Conservation (phyloP, 2,888 invertebrate species). For the Apotomis betuletana region DNA sequence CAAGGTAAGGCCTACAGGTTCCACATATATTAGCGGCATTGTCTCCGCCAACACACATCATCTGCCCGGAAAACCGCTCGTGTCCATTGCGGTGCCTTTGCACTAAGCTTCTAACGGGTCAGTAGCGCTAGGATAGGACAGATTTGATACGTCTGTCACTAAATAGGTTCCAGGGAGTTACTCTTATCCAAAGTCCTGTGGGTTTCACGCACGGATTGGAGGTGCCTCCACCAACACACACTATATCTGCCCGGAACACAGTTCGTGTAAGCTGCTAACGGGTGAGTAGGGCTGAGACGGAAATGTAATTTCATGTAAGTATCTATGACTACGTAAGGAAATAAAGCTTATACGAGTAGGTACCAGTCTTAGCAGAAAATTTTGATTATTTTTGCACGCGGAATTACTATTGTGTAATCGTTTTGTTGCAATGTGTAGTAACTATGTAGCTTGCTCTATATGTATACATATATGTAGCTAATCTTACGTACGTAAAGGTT, state of each 20-base stretch:
- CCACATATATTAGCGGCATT: slow-evolving; percentile 69
- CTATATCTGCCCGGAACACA: slow-evolving; percentile 51
- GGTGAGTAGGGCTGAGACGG: not conserved
- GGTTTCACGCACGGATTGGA: slow-evolving; percentile 68
- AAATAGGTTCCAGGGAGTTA: not conserved
- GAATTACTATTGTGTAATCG: too few species aligned
- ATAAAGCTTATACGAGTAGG: too few species aligned
- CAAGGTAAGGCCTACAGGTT: slow-evolving; percentile 82
- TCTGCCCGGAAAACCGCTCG: slow-evolving; percentile 42
- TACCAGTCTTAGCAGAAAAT: too few species aligned
- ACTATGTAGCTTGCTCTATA: too few species aligned
- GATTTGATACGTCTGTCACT: not conserved
- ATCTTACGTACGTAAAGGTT: too few species aligned
- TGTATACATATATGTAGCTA: too few species aligned
- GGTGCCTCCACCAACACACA: slow-evolving; percentile 79
- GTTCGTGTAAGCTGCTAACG: slow-evolving; percentile 28
- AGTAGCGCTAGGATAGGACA: not conserved
- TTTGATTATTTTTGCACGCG: too few species aligned
- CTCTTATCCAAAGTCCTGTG: slow-evolving; percentile 68
- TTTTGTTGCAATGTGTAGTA: too few species aligned
- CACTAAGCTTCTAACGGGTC: slow-evolving; percentile 30
- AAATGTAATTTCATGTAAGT: too few species aligned
- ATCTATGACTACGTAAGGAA: too few species aligned
- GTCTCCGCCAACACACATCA: slow-evolving; percentile 79
- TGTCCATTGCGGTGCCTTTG: too few species aligned